Percentiles rank a stretch among this genome's conserved stretches.
phyloP scores from a whole-genome alignment of 2,797 vertebrate genomes.

The Cirrhinus mrigala region DNA sequence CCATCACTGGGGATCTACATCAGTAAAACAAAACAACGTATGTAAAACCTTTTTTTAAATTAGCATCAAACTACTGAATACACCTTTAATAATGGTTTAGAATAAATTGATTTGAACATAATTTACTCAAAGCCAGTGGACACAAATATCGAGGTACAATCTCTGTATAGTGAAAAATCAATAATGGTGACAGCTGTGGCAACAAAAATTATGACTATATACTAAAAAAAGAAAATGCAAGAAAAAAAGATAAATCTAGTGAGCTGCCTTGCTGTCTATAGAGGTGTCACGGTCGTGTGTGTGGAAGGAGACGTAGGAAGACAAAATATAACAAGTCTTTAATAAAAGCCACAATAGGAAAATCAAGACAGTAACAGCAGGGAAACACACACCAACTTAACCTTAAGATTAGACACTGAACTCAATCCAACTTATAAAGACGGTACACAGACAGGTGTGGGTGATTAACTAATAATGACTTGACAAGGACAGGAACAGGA shows the following conservation, averaged over 20 bases:
- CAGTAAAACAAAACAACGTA: too few species aligned
- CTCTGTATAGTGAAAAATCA: background rate
- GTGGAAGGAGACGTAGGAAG: too few species aligned
- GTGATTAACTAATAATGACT: too few species aligned
- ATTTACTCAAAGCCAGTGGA: background rate
- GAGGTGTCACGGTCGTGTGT: too few species aligned
- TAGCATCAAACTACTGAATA: background rate
- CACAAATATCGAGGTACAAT: background rate
- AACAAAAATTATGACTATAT: background rate
- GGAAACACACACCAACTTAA: too few species aligned
- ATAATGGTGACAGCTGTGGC: background rate
- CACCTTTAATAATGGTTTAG: background rate
- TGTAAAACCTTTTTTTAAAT: background rate
- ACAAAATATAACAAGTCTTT: too few species aligned
- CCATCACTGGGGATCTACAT: background rate
- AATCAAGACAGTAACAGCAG: too few species aligned
- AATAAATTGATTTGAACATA: background rate
- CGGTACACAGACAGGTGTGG: too few species aligned
- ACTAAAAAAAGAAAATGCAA: background rate
- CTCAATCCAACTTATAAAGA: too few species aligned
- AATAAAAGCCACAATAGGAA: too few species aligned
- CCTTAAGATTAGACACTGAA: too few species aligned
- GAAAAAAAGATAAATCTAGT: background rate
- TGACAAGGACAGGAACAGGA: too few species aligned
- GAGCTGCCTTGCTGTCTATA: background rate